Percentiles rank a stretch among this genome's conserved stretches.
Evolutionary conservation across 1,140 invertebrate species (phyloP).

Genomic region (Caenorhabditis inopinata): DNA sequence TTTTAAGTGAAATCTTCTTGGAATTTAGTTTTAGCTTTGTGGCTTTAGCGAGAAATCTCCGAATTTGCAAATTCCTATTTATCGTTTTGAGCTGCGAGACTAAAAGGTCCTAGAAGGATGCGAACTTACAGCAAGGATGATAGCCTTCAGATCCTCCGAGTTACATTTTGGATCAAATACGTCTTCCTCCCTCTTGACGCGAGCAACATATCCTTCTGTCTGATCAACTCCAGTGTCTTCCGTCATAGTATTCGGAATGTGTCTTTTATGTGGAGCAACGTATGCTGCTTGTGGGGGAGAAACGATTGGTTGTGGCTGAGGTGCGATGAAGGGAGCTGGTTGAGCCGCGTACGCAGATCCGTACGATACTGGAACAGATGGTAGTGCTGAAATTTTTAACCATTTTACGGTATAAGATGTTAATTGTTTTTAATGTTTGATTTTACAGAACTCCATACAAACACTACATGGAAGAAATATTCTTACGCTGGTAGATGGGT

Average conservation of each 20-base stretch:
- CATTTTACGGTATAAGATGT: too few species aligned
- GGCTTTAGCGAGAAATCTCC: too few species aligned
- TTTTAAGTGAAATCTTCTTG: too few species aligned
- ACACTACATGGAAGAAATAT: not conserved
- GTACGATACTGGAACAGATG: not conserved
- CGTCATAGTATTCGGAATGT: not conserved
- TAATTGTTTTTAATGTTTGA: too few species aligned
- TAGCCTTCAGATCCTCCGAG: constrained; percentile 39
- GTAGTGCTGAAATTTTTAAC: not conserved
- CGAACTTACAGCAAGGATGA: constrained; percentile 42
- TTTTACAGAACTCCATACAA: not conserved
- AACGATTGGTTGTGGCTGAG: not conserved
- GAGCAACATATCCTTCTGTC: constrained; percentile 6
- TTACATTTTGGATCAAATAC: constrained; percentile 48
- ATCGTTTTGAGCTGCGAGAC: too few species aligned
- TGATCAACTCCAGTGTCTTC: constrained; percentile 34
- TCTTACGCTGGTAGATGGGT: not conserved
- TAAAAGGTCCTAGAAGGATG: not conserved
- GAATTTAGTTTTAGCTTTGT: too few species aligned
- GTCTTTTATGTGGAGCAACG: constrained; percentile 19
- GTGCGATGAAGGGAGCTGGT: not conserved
- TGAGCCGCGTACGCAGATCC: constrained; percentile 34
- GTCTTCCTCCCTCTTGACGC: constrained; percentile 37
- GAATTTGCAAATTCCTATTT: too few species aligned
- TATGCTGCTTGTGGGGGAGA: constrained; percentile 19